phyloP scores from a whole-genome alignment of 1,140 invertebrate species.

The Pectinophora gossypiella region DNA sequence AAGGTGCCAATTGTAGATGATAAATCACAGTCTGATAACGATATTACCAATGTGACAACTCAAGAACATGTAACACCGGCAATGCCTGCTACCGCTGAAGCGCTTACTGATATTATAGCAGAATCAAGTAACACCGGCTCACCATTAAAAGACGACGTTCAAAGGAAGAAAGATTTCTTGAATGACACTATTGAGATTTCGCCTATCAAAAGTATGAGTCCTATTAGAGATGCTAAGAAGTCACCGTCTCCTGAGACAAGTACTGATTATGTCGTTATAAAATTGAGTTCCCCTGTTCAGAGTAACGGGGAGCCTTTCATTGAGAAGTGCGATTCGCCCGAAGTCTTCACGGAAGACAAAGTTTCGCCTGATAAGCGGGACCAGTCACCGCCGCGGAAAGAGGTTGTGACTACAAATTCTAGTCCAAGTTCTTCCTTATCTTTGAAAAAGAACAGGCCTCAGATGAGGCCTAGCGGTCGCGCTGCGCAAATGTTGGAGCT shows the following conservation, averaged over 20 bases:
- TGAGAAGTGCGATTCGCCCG: conserved; percentile 46
- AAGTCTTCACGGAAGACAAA: conserved; percentile 65
- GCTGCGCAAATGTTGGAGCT: conserved; percentile 71
- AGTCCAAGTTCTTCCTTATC: conserved; percentile 57
- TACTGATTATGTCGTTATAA: conserved; percentile 52
- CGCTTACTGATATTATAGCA: background rate
- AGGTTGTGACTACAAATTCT: conserved; percentile 30
- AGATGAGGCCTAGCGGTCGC: conserved; percentile 48
- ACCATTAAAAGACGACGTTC: conserved; percentile 56
- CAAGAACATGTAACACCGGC: background rate
- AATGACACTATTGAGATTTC: conserved; percentile 76
- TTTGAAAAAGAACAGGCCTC: conserved; percentile 58
- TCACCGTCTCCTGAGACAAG: conserved; percentile 52
- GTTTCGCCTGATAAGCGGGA: conserved; percentile 52
- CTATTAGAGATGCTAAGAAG: conserved; percentile 38
- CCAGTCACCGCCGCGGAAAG: conserved; percentile 54
- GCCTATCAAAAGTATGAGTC: conserved; percentile 69
- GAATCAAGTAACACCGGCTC: conserved; percentile 15
- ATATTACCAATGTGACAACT: background rate
- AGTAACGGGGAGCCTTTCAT: conserved; percentile 51
- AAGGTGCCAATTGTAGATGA: background rate
- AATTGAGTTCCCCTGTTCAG: conserved; percentile 49
- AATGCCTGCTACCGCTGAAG: background rate
- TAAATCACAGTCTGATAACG: conserved; percentile 17
- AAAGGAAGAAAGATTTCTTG: conserved; percentile 72